Conservation (phyloP, 2,797 vertebrate genomes). For the Malacoraja senta region DNA sequence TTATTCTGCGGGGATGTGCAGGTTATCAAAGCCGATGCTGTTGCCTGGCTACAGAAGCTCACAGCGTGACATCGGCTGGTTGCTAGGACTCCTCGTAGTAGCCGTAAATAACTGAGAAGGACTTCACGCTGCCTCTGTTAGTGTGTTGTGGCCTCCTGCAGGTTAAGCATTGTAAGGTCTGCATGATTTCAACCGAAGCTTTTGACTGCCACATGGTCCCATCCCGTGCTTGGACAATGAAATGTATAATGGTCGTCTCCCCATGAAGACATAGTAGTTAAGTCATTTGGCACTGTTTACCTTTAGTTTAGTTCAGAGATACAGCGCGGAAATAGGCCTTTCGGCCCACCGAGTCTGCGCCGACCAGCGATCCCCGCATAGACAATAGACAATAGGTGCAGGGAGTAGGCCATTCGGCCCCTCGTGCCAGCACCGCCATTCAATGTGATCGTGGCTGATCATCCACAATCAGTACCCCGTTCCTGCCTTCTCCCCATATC, state of each 20-base stretch:
- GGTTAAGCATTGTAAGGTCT: background rate
- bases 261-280: background rate
- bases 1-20: background rate
- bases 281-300: too few species aligned
- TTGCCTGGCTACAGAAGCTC: conserved; percentile 53
- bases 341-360: too few species aligned
- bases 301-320: too few species aligned
- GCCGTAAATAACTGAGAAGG: background rate
- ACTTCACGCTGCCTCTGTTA: background rate
- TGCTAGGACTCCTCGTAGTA: background rate
- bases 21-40: conserved; percentile 38
- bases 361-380: too few species aligned
- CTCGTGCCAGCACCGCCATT: too few species aligned
- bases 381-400: too few species aligned
- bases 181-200: conserved; percentile 37
- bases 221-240: background rate
- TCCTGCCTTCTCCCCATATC: too few species aligned
- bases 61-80: background rate
- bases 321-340: too few species aligned
- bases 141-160: too few species aligned
- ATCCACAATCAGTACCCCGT: too few species aligned
- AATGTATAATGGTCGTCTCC: background rate
- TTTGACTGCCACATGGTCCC: background rate
- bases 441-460: too few species aligned
- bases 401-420: too few species aligned